These are phyloP conservation scores for Brachyhypopomus occidentalis DNA, from an alignment of 2,113 vertebrate species.

Conservation along the genomic window DNA sequence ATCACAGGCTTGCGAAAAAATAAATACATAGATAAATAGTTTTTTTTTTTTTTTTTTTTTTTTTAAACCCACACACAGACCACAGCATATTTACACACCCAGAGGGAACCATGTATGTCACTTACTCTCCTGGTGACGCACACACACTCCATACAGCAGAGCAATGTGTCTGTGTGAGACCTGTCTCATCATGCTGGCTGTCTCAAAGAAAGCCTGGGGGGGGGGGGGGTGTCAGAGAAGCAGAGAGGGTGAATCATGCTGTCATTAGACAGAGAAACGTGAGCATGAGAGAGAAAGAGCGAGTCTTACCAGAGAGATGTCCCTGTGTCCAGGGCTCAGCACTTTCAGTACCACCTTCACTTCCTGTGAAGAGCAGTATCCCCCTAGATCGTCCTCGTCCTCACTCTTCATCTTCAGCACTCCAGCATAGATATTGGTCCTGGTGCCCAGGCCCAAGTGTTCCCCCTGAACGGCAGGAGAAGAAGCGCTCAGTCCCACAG, in stretches of 20 bases:
- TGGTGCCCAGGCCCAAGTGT: slow-evolving; percentile 91
- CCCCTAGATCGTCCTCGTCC: slow-evolving; percentile 73
- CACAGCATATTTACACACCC: background rate
- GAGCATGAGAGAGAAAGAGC: background rate
- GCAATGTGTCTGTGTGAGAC: slow-evolving; percentile 96
- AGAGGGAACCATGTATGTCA: slow-evolving; percentile 37
- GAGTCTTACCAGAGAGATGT: slow-evolving; percentile 89
- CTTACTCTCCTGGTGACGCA: slow-evolving; percentile 93
- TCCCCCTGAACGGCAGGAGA: slow-evolving; percentile 76
- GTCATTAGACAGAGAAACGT: background rate
- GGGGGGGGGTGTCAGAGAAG: background rate
- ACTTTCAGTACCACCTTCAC: slow-evolving; percentile 96
- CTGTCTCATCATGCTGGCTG: slow-evolving; percentile 96
- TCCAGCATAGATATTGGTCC: slow-evolving; percentile 90
- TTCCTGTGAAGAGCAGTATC: slow-evolving; percentile 78
- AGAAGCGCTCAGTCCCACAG: background rate
- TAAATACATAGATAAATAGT: background rate
- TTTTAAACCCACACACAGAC: no score
- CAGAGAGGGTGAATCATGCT: background rate
- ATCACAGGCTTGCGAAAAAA: background rate
- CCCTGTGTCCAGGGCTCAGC: slow-evolving; percentile 90
- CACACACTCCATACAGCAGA: slow-evolving; percentile 91
- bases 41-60: no score
- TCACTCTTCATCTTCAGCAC: slow-evolving; percentile 84
- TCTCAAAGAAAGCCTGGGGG: slow-evolving; percentile 93